Conservation (phyloP, 2,113 vertebrate genomes). For the Ailuropoda melanoleuca region DNA sequence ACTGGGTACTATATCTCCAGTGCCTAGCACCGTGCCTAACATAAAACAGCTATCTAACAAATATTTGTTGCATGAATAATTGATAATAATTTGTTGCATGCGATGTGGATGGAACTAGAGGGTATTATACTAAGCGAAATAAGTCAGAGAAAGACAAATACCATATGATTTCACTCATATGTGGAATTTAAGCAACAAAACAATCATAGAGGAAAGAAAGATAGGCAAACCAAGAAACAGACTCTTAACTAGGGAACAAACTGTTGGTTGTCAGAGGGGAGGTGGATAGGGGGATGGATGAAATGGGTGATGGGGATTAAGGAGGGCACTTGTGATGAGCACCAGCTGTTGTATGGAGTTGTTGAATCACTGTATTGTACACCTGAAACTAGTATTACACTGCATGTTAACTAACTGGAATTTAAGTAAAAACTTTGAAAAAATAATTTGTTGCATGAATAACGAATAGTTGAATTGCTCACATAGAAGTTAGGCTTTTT, state of each 20-base stretch:
- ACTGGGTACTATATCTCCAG: not conserved
- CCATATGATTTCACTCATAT: not conserved
- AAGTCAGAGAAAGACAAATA: not conserved
- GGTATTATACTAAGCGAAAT: not conserved
- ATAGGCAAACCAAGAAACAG: not conserved
- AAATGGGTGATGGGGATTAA: not conserved
- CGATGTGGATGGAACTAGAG: not conserved
- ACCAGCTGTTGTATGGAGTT: not conserved
- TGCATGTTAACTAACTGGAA: not conserved
- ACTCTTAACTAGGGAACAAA: not conserved
- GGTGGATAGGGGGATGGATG: not conserved
- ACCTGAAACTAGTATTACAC: not conserved
- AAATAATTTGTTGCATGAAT: not conserved
- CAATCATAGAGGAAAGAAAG: not conserved
- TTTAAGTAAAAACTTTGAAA: not conserved
- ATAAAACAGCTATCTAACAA: not conserved
- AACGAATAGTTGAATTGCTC: not conserved
- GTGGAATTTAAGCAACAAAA: not conserved
- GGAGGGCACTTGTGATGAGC: not conserved
- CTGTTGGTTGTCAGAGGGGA: not conserved
- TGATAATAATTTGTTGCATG: not conserved
- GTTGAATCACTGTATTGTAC: not conserved
- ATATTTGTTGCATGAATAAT: not conserved
- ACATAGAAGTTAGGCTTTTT: not conserved
- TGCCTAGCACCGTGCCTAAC: not conserved